These are phyloP conservation scores for Buceros bicornis DNA, from an alignment of 2,797 vertebrate species.

Conservation along the genomic window DNA sequence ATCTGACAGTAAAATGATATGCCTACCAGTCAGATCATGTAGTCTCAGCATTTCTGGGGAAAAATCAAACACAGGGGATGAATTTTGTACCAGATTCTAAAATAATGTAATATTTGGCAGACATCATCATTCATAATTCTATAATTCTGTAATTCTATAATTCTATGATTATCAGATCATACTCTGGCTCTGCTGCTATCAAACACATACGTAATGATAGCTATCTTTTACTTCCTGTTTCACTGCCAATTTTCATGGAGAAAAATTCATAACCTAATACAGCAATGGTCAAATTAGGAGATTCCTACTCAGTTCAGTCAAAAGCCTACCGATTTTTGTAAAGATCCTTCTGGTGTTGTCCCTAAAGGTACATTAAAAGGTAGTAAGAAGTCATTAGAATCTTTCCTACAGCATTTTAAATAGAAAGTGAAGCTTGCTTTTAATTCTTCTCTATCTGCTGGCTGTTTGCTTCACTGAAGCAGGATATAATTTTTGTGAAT, in stretches of 20 bases:
- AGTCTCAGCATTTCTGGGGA: background rate
- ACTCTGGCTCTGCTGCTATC: background rate
- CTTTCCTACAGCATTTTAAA: background rate
- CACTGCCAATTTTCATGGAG: background rate
- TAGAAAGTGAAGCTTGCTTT: background rate
- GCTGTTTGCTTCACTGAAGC: background rate
- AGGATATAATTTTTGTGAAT: background rate
- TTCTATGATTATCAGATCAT: background rate
- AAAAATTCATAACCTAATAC: background rate
- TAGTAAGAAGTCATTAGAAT: background rate
- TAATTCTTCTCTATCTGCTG: background rate
- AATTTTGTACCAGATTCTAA: background rate
- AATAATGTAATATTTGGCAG: background rate
- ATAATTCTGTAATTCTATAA: too few species aligned
- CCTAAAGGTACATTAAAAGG: background rate
- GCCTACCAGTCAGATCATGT: background rate
- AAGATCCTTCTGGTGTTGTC: background rate
- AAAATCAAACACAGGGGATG: background rate
- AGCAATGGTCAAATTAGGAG: background rate
- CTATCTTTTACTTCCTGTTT: background rate
- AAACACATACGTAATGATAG: accelerated
- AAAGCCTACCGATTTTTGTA: background rate
- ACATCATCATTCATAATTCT: background rate
- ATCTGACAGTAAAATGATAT: background rate
- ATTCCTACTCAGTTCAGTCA: background rate